A percentile compares a stretch with the other conserved stretches of the same genome.
Conservation (phyloP, 2,888 invertebrate species). For the Papilio protenor region DNA sequence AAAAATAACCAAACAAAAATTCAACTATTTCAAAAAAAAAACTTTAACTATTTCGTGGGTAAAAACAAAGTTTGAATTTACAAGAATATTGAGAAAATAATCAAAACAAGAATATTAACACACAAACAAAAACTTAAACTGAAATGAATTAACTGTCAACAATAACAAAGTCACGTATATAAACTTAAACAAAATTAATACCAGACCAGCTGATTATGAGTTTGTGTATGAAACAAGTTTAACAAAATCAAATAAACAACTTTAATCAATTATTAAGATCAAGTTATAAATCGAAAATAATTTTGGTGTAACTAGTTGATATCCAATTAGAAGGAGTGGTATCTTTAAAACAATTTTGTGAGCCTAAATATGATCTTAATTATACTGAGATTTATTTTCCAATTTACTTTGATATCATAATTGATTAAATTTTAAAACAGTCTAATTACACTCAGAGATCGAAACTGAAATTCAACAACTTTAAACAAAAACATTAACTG, state of each 20-base stretch:
- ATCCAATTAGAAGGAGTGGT: not conserved
- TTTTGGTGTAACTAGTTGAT: not conserved
- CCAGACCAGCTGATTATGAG: conserved; percentile 26
- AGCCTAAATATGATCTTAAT: not conserved
- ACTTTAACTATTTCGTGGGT: conserved; percentile 26
- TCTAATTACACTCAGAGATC: conserved; percentile 32
- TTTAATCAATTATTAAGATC: not conserved
- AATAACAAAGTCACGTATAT: conserved; percentile 28
- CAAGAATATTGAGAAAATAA: not conserved
- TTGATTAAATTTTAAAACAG: conserved; percentile 13
- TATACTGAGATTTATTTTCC: not conserved
- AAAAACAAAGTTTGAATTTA: conserved; percentile 24
- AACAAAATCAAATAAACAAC: not conserved
- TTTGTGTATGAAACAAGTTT: conserved; percentile 18
- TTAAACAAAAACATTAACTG: conserved; percentile 46
- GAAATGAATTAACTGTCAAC: conserved; percentile 37
- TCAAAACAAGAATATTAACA: conserved; percentile 49
- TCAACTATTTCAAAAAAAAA: conserved; percentile 38
- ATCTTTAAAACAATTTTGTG: not conserved
- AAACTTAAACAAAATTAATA: conserved; percentile 22
- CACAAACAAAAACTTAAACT: conserved; percentile 42
- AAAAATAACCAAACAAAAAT: conserved; percentile 41
- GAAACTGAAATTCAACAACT: conserved; percentile 44
- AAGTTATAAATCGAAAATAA: not conserved
- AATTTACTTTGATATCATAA: conserved; percentile 2